Evolutionary conservation across 2,797 vertebrate genomes (phyloP).

Genomic region (Pseudomugil tenellus): DNA sequence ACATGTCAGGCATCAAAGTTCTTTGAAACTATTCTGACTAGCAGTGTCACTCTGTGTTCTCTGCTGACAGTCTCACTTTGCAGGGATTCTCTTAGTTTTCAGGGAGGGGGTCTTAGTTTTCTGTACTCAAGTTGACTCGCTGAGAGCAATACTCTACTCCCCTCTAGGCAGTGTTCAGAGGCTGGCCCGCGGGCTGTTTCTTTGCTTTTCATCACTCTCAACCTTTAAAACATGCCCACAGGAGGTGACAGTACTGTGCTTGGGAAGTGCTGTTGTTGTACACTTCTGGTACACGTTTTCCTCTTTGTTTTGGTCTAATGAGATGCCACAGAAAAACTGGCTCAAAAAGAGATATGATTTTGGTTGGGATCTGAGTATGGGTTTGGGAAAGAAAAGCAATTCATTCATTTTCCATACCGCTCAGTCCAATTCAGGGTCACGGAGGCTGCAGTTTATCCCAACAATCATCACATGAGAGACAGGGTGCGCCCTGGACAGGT

Average conservation of each 20-base stretch:
- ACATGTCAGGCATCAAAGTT: not conserved
- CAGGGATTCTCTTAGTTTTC: conserved; percentile 32
- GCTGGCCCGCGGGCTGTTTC: conserved; percentile 70
- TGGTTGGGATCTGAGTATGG: conserved; percentile 9
- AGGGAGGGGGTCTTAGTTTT: conserved; percentile 35
- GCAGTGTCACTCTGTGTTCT: conserved; percentile 9
- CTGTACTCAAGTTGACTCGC: conserved; percentile 66
- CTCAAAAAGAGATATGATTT: conserved; percentile 11
- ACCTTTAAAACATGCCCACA: conserved; percentile 70
- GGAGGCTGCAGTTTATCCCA: too few species aligned
- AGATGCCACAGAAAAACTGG: conserved; percentile 36
- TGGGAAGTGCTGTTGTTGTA: conserved; percentile 41
- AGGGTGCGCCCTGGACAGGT: too few species aligned
- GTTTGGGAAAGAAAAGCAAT: not conserved
- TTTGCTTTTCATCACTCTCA: conserved; percentile 77
- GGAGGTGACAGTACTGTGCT: conserved; percentile 59
- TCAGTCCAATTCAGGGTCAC: too few species aligned
- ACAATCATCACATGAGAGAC: too few species aligned
- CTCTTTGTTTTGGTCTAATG: conserved; percentile 51
- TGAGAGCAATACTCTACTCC: conserved; percentile 62
- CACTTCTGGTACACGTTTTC: conserved; percentile 46
- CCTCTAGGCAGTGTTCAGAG: conserved; percentile 72
- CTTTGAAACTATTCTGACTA: not conserved
- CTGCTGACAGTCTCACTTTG: conserved; percentile 13
- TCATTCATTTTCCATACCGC: too few species aligned